Evolutionary conservation across 1,140 invertebrate genomes (phyloP).

Genomic region (Conus ventricosus): DNA sequence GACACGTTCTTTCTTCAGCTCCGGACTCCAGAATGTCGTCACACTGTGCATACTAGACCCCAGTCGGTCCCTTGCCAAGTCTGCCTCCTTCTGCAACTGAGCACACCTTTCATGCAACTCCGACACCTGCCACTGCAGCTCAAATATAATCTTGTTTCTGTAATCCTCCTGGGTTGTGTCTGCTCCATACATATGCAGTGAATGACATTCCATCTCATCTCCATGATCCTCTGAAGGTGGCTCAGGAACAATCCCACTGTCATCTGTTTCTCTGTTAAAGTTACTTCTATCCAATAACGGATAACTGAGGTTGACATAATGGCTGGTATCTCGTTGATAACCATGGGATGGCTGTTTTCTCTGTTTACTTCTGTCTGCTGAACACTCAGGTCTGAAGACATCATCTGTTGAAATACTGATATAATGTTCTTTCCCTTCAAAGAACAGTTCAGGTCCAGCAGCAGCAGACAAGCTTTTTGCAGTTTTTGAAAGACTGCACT

Average conservation of each 20-base stretch:
- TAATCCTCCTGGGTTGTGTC: conserved; percentile 56
- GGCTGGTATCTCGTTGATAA: conserved; percentile 37
- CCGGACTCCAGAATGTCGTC: conserved; percentile 99
- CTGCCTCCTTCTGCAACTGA: conserved; percentile 95
- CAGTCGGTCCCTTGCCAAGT: conserved; percentile 97
- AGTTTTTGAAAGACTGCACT: conserved; percentile 37
- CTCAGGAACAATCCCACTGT: conserved; percentile 64
- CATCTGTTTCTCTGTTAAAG: conserved; percentile 68
- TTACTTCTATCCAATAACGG: conserved; percentile 55
- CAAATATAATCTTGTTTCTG: conserved; percentile 80
- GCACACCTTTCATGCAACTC: conserved; percentile 88
- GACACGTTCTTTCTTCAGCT: conserved; percentile 97
- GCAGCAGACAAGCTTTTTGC: conserved; percentile 45
- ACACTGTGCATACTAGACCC: conserved; percentile 99
- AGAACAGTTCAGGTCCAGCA: conserved; percentile 44
- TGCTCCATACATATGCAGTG: neutral
- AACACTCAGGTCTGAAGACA: neutral
- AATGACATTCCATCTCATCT: conserved; percentile 47
- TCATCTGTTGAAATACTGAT: neutral
- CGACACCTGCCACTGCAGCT: conserved; percentile 94
- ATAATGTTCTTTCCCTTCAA: conserved; percentile 40
- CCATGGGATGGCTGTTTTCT: neutral
- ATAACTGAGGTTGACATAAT: conserved; percentile 52
- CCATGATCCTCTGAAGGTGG: conserved; percentile 49
- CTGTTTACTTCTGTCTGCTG: neutral